Percentiles rank a stretch among this genome's conserved stretches.
Evolutionary conservation across 1,140 invertebrate genomes (phyloP).

Genomic region (Rhizoglyphus robini): DNA sequence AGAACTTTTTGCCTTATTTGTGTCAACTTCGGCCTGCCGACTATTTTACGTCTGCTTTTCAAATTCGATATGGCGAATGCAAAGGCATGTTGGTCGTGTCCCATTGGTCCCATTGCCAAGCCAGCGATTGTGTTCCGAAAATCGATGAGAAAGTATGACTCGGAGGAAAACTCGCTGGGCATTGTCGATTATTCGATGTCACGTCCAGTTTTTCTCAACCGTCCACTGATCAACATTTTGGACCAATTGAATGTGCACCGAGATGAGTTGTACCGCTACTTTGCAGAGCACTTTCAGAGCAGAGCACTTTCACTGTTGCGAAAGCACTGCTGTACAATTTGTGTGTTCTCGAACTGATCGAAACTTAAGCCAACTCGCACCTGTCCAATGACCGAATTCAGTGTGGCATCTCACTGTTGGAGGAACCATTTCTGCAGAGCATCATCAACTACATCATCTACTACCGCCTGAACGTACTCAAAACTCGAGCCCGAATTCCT

Average conservation of each 20-base stretch:
- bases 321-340: constrained; percentile 25
- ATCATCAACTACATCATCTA: no score
- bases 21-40: constrained; percentile 27
- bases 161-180: not conserved
- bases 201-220: constrained; percentile 23
- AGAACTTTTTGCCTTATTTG: constrained; percentile 18
- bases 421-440: constrained; percentile 25
- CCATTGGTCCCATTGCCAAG: no score
- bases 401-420: constrained; percentile 19
- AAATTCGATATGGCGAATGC: constrained; percentile 24
- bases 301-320: constrained; percentile 15
- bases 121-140: constrained; percentile 24
- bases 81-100: constrained; percentile 28
- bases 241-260: constrained; percentile 23
- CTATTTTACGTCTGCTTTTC: no score
- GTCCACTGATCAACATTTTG: constrained; percentile 26
- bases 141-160: constrained; percentile 26
- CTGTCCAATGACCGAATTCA: no score
- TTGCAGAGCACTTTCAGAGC: no score
- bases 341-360: no score
- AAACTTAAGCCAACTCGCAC: no score
- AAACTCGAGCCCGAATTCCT: constrained; percentile 24
- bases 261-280: constrained; percentile 19
- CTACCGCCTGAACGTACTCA: constrained; percentile 17
- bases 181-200: constrained; percentile 10